Evolutionary conservation across 2,797 vertebrate genomes (phyloP).

Genomic region (Alcedo atthis): DNA sequence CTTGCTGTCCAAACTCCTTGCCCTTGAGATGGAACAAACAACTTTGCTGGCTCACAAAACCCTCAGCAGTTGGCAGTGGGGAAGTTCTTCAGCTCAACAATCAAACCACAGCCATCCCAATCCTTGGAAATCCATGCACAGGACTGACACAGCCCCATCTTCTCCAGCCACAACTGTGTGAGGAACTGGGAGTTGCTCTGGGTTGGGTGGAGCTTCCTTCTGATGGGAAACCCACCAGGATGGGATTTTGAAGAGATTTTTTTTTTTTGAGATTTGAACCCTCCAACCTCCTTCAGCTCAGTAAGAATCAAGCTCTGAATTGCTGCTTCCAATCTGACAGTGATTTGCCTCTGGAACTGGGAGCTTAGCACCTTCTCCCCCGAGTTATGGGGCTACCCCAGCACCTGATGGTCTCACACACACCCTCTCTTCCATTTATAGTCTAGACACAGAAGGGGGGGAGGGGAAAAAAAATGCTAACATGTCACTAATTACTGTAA

Average conservation of each 20-base stretch:
- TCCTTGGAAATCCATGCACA: background rate
- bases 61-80: background rate
- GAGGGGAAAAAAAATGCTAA: background rate
- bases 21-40: background rate
- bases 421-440: constrained; percentile 44
- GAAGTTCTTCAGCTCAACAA: background rate
- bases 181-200: background rate
- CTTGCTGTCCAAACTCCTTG: background rate
- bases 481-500: constrained; percentile 63
- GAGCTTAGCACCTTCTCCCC: background rate
- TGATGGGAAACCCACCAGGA: background rate
- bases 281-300: background rate
- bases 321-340: background rate
- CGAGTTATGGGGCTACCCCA: background rate
- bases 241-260: too few species aligned
- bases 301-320: background rate
- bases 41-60: background rate
- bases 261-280: background rate
- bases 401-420: background rate
- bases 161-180: background rate
- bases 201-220: background rate
- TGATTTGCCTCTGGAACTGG: background rate
- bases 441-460: background rate
- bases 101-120: background rate
- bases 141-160: background rate